Base-by-base conservation (phyloP, 2,113 vertebrate species). In the Anoplopoma fimbria region DNA sequence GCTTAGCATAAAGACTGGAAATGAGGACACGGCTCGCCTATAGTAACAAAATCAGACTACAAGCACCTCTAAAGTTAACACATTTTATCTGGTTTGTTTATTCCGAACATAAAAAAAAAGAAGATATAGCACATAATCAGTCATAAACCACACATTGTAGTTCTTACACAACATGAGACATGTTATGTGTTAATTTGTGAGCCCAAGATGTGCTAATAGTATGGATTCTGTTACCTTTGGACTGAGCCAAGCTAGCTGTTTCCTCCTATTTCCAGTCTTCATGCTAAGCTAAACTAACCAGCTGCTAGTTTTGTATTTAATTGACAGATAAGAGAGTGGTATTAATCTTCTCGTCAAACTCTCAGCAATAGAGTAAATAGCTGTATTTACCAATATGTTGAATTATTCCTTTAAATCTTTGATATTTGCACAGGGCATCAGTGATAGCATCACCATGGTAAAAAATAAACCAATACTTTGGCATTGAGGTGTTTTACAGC, bases 1-100 rank as follows among this genome's bases (percentile, higher is more conserved):
- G 9, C 63, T 68, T 75, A 72, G 69, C 38, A 49, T 42, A 15
- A 58, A 53, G 53, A 58, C 8, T 33, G n/a, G 15, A 58, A 82
- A 49, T 38, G 21, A 51, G 6, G 1, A 65, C 6, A 40, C 9
- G 40, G 45, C 10, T 10, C 6, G 69, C 36, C 21, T 57, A 17
- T 2, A 4, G 33, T 31, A 53, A 69, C 21, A 33, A 49, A 64
- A 72, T 47, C 12, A 4, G 15, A 14, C 13, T n/a, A 29, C 3
- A 9, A 69, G 1, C 27, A 58, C 23, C 36, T 60, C 23, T 34
- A 25, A 68, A 45, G 10, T 34, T 34, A 40, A 36, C 9, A 21
- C 33, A 57, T 19, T 29, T 19, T 6, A n/a, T 55, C 6, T 58
- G 62, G 7, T 77, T 67, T 36, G 12, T 70, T 53, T 25, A 34